A percentile compares a stretch with the other conserved stretches of the same genome.
phyloP scores from a whole-genome alignment of 2,113 vertebrate species.

The Sarotherodon lohbergeri region DNA sequence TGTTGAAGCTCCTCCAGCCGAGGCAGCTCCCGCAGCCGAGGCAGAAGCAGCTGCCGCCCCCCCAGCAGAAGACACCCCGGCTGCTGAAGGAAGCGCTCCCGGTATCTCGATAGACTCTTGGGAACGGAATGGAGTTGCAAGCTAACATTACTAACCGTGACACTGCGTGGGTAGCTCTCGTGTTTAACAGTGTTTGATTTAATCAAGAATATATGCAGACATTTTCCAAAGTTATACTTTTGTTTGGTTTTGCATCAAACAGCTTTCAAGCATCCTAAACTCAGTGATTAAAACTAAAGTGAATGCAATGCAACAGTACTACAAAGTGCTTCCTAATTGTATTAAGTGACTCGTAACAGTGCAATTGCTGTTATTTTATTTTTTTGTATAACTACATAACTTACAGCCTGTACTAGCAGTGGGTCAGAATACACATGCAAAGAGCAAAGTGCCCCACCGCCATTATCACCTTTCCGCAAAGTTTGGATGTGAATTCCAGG shows the following conservation, averaged over 20 bases:
- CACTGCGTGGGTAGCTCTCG: background rate
- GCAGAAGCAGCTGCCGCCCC: background rate
- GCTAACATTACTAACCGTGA: background rate
- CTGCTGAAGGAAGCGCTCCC: constrained; percentile 29
- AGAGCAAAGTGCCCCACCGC: background rate
- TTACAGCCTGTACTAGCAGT: background rate
- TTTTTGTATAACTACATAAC: no score
- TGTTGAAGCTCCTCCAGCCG: background rate
- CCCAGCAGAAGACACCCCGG: background rate
- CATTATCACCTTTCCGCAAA: background rate
- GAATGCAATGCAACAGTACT: background rate
- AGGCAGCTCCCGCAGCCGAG: background rate
- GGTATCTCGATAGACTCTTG: constrained; percentile 11
- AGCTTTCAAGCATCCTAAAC: background rate
- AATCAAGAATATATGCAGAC: background rate
- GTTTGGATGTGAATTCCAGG: background rate
- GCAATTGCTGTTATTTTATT: background rate
- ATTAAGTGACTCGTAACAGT: background rate
- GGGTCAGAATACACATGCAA: background rate
- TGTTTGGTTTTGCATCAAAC: background rate
- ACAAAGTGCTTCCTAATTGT: background rate
- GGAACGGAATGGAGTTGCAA: background rate
- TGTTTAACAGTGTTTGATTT: background rate
- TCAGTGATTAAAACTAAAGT: no score
- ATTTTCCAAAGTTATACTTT: background rate